A percentile compares a stretch with the other conserved stretches of the same genome.
These are phyloP conservation scores for Spea hammondii DNA, from an alignment of 2,797 vertebrate genomes.

Conservation along the genomic window DNA sequence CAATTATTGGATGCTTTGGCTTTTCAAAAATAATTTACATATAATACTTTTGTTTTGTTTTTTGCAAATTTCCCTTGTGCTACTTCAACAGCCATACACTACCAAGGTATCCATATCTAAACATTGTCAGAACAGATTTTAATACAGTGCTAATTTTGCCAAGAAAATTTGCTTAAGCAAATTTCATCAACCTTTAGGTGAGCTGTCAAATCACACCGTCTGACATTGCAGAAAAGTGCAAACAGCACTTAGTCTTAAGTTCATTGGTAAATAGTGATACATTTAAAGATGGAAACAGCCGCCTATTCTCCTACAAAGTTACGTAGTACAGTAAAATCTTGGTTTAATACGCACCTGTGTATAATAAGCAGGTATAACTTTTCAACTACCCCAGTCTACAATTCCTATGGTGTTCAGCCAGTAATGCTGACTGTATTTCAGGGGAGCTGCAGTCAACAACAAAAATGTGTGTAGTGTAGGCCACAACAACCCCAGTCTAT, in stretches of 20 bases:
- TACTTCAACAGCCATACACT: constrained; percentile 45
- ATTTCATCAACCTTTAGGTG: constrained; percentile 49
- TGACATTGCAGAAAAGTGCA: constrained; percentile 7
- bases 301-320: no score
- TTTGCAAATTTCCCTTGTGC: constrained; percentile 46
- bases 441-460: no score
- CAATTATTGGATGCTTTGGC: constrained; percentile 55
- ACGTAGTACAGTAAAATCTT: no score
- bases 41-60: constrained; percentile 30
- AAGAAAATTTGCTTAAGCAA: constrained; percentile 50
- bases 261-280: no score
- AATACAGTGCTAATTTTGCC: constrained; percentile 44
- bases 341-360: no score
- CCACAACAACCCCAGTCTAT: no score
- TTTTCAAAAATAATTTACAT: constrained; percentile 58
- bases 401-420: no score
- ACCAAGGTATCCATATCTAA: constrained; percentile 44
- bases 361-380: no score
- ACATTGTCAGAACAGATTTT: constrained; percentile 52
- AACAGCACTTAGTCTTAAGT: neutral
- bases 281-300: no score
- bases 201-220: constrained; percentile 42
- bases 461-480: no score
- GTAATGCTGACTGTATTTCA: no score
- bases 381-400: no score